Percentiles rank a stretch among this genome's conserved stretches.
These are phyloP conservation scores for Malurus elegans DNA, from an alignment of 2,113 vertebrate species.

Conservation along the genomic window DNA sequence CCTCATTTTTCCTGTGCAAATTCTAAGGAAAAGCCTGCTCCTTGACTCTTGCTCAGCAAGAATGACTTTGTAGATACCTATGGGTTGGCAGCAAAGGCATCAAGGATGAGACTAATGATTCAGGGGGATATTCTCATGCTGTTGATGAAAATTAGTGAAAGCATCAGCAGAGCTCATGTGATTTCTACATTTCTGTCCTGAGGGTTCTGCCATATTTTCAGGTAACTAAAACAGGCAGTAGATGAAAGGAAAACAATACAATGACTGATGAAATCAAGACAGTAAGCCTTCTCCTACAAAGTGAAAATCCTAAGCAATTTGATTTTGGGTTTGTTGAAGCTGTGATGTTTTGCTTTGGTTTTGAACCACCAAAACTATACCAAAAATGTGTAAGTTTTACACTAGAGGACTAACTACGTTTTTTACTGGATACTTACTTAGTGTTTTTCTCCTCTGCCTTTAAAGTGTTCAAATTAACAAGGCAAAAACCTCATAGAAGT, in stretches of 20 bases:
- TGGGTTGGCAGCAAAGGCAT: neutral
- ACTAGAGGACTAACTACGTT: neutral
- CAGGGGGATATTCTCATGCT: neutral
- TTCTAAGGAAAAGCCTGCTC: neutral
- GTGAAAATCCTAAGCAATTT: neutral
- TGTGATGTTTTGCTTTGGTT: neutral
- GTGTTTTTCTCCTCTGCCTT: neutral
- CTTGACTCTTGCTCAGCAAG: neutral
- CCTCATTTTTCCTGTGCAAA: neutral
- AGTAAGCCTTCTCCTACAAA: neutral
- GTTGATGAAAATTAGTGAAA: neutral
- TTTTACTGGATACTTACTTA: neutral
- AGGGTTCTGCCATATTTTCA: neutral
- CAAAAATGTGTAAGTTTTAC: neutral
- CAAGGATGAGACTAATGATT: neutral
- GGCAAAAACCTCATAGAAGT: neutral
- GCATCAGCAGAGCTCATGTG: neutral
- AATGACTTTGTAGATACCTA: neutral
- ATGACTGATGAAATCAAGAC: neutral
- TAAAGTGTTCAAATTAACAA: neutral
- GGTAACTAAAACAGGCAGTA: neutral
- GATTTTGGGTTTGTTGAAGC: neutral
- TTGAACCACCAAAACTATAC: neutral
- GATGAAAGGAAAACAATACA: neutral
- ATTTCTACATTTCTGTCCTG: neutral